Conservation (phyloP, 1,140 invertebrate genomes). For the Drosophila ogumai region DNA sequence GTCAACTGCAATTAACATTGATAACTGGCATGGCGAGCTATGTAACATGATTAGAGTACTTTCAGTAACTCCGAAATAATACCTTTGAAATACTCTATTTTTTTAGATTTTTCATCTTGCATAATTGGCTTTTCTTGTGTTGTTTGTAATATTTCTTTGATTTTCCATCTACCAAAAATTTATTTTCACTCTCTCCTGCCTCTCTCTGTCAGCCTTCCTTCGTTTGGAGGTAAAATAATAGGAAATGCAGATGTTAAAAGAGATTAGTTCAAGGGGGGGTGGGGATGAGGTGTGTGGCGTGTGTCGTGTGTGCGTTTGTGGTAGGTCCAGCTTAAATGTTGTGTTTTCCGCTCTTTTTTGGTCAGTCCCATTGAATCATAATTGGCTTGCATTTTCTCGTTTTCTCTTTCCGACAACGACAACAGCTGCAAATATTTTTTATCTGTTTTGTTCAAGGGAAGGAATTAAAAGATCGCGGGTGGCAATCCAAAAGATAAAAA, state of each 20-base stretch:
- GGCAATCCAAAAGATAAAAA: background rate
- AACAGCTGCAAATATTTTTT: conserved; percentile 31
- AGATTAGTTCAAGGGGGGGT: conserved; percentile 9
- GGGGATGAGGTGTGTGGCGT: background rate
- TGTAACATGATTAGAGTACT: background rate
- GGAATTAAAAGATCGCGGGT: conserved; percentile 7
- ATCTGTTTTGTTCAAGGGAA: conserved; percentile 4
- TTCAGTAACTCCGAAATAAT: no score
- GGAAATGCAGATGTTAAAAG: conserved; percentile 13
- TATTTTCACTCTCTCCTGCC: conserved; percentile 36
- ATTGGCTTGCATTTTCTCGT: conserved; percentile 39
- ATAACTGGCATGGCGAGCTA: background rate
- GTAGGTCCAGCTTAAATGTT: conserved; percentile 31
- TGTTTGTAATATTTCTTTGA: background rate
- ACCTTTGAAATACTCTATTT: background rate
- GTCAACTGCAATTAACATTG: background rate
- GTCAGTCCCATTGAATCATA: no score
- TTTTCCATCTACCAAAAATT: conserved; percentile 34
- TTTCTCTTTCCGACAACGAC: conserved; percentile 6
- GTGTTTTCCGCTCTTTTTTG: background rate
- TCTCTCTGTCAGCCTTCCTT: background rate
- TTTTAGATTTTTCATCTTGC: background rate
- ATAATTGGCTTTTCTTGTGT: background rate
- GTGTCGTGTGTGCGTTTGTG: conserved; percentile 26
- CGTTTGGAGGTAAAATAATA: conserved; percentile 19